Percentiles rank a stretch among this genome's conserved stretches.
These are phyloP conservation scores for Frankliniella intonsa DNA, from an alignment of 2,888 invertebrate species.

Conservation along the genomic window DNA sequence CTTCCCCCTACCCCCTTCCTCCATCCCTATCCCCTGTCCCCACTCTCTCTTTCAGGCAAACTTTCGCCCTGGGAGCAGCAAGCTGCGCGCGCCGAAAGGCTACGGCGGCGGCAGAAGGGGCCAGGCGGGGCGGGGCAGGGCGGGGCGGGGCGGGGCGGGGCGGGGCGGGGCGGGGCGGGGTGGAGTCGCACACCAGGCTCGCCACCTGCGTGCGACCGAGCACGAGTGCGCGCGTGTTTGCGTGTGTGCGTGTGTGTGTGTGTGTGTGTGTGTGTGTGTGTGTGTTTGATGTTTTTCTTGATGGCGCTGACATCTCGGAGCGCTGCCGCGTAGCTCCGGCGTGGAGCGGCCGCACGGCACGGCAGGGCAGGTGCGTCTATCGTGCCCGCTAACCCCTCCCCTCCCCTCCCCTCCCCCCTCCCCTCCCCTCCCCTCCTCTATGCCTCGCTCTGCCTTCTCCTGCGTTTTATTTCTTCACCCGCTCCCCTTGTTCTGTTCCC, in stretches of 20 bases:
- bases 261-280: neutral
- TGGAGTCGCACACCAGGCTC: no score
- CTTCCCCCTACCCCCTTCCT: neutral
- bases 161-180: no score
- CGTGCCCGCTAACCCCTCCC: neutral
- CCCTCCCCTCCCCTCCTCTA: neutral
- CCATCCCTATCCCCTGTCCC: neutral
- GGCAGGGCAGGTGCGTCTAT: no score
- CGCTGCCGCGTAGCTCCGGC: neutral
- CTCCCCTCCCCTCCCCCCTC: neutral
- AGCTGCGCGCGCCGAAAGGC: no score
- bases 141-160: no score
- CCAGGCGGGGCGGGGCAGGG: no score
- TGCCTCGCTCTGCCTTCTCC: neutral
- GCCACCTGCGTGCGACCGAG: no score
- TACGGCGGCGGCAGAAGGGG: no score
- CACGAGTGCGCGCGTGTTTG: neutral
- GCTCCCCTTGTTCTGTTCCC: neutral
- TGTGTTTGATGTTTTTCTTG: conserved; percentile 16
- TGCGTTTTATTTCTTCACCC: neutral
- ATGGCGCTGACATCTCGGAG: conserved; percentile 19
- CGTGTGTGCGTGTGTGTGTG: neutral
- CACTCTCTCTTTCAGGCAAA: neutral
- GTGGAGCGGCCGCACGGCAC: neutral
- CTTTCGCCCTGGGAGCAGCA: conserved; percentile 1